These are phyloP conservation scores for Saccostrea echinata DNA, from an alignment of 1,140 invertebrate species.

Conservation along the genomic window DNA sequence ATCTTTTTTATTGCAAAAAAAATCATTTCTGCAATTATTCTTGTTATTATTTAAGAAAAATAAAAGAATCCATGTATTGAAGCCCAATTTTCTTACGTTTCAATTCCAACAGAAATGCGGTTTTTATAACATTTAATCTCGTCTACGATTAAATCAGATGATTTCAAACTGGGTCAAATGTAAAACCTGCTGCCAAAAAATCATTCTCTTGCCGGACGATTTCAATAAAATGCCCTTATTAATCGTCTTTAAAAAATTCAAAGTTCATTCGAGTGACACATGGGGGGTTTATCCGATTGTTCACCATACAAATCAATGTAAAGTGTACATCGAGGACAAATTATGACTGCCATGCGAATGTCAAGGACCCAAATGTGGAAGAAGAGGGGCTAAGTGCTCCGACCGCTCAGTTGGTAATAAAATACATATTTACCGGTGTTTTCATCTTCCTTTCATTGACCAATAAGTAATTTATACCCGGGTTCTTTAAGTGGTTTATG, in stretches of 20 bases:
- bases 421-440: background rate
- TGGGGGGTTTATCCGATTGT: background rate
- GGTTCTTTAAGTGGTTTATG: slow-evolving; percentile 16
- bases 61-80: no score
- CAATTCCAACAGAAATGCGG: background rate
- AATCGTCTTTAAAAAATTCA: background rate
- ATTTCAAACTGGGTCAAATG: background rate
- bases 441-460: background rate
- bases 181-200: background rate
- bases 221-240: background rate
- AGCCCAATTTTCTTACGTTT: background rate
- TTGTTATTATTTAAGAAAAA: no score
- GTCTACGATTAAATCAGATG: background rate
- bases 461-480: slow-evolving; percentile 18
- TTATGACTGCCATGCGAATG: background rate
- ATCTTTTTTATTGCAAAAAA: no score
- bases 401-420: background rate
- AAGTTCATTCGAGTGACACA: background rate
- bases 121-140: slow-evolving; percentile 13
- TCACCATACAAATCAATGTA: background rate
- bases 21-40: no score
- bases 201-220: background rate
- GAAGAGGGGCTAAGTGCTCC: background rate
- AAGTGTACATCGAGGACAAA: background rate
- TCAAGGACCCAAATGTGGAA: background rate